Evolutionary conservation across 2,113 vertebrate genomes (phyloP).

Genomic region (Pandion haliaetus): DNA sequence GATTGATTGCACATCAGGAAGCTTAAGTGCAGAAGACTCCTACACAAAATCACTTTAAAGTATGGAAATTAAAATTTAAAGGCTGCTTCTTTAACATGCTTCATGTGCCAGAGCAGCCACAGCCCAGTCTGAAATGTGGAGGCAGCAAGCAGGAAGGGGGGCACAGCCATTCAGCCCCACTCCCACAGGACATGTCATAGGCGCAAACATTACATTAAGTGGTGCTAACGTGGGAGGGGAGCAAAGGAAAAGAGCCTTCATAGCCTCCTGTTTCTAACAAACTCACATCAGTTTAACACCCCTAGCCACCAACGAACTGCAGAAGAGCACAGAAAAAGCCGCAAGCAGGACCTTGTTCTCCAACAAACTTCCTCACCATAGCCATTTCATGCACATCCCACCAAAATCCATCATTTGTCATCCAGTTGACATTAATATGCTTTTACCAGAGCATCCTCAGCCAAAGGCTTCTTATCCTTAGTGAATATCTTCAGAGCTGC

Average conservation of each 20-base stretch:
- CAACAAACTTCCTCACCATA: neutral
- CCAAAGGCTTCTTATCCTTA: neutral
- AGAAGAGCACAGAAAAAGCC: neutral
- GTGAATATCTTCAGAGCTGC: neutral
- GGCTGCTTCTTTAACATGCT: neutral
- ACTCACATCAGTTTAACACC: neutral
- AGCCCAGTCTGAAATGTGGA: neutral
- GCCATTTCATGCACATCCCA: neutral
- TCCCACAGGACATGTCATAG: neutral
- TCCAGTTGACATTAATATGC: neutral
- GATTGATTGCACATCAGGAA: constrained; percentile 26
- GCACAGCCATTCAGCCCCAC: neutral
- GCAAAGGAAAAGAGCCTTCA: neutral
- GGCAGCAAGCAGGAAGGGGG: neutral
- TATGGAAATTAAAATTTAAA: constrained; percentile 6
- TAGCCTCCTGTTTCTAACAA: neutral
- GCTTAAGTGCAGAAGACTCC: constrained; percentile 28
- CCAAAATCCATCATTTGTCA: neutral
- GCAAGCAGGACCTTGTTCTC: neutral
- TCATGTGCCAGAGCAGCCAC: neutral
- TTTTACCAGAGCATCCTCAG: neutral
- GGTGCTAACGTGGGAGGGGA: neutral
- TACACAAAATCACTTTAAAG: neutral
- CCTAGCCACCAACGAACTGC: neutral
- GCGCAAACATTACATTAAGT: neutral